Evolutionary conservation across 2,888 invertebrate species (phyloP).

Genomic region (Parelbella ahira): DNA sequence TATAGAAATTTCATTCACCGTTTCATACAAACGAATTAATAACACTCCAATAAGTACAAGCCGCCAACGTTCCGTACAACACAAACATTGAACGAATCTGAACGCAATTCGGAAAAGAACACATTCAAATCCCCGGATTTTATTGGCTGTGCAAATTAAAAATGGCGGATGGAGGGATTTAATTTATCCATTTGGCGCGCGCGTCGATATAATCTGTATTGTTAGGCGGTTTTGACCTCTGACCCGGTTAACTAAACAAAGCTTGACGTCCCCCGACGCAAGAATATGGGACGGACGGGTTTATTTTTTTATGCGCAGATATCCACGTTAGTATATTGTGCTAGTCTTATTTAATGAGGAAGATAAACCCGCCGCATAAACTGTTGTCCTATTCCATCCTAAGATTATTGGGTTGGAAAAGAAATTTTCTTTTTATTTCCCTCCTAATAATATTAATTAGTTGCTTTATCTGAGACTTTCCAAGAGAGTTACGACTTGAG

Average conservation of each 20-base stretch:
- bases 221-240: constrained; percentile 33
- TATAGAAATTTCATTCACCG: too few relatives aligned
- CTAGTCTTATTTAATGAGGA: constrained; percentile 6
- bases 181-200: constrained; percentile 22
- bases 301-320: constrained; percentile 6
- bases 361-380: background rate
- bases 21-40: background rate
- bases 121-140: constrained; percentile 14
- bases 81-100: constrained; percentile 12
- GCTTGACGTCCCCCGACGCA: constrained; percentile 32
- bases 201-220: constrained; percentile 18
- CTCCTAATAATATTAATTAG: too few relatives aligned
- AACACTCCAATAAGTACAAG: background rate
- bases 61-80: background rate
- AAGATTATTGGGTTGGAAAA: too few relatives aligned
- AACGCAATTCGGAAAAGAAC: constrained; percentile 11
- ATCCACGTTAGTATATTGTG: too few relatives aligned
- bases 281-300: constrained; percentile 12
- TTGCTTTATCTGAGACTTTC: too few relatives aligned
- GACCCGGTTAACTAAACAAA: constrained; percentile 44
- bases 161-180: constrained; percentile 17
- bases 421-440: too few relatives aligned
- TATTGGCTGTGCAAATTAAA: constrained; percentile 23
- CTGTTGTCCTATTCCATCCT: too few relatives aligned
- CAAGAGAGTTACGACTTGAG: too few relatives aligned